These are phyloP conservation scores for Candidula unifasciata DNA, from an alignment of 2,888 invertebrate species.

Conservation along the genomic window DNA sequence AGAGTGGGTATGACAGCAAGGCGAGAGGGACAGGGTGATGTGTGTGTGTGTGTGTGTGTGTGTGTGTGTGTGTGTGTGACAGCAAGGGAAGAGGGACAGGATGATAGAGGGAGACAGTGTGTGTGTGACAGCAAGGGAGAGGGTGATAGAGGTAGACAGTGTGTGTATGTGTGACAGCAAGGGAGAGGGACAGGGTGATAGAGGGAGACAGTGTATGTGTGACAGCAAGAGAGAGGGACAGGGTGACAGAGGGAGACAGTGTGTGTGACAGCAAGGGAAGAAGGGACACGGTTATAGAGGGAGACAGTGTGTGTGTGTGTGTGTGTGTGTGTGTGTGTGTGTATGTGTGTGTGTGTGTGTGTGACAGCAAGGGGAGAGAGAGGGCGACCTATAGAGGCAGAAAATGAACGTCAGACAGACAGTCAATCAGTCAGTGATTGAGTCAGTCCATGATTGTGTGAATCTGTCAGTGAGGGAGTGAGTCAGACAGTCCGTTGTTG, in stretches of 20 bases:
- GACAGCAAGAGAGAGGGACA: background rate
- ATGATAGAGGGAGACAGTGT: background rate
- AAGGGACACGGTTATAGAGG: background rate
- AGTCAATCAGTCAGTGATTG: too few species aligned
- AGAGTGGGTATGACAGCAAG: background rate
- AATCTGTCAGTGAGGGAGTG: too few species aligned
- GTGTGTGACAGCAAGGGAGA: background rate
- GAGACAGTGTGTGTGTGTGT: too few species aligned
- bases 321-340: too few species aligned
- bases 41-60: background rate
- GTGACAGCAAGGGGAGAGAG: slow-evolving; percentile 12
- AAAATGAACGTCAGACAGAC: too few species aligned
- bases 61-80: too few species aligned
- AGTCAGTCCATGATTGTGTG: too few species aligned
- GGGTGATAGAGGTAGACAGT: background rate
- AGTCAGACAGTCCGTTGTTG: too few species aligned
- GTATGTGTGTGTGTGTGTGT: too few species aligned
- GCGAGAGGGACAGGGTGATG: background rate
- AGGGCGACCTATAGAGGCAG: background rate
- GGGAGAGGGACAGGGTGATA: background rate
- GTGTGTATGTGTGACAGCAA: background rate
- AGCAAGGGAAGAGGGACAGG: too few species aligned
- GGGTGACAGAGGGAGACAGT: background rate
- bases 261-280: background rate
- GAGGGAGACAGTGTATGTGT: background rate